Evolutionary conservation across 2,113 vertebrate species (phyloP).

Genomic region (Miniopterus natalensis): DNA sequence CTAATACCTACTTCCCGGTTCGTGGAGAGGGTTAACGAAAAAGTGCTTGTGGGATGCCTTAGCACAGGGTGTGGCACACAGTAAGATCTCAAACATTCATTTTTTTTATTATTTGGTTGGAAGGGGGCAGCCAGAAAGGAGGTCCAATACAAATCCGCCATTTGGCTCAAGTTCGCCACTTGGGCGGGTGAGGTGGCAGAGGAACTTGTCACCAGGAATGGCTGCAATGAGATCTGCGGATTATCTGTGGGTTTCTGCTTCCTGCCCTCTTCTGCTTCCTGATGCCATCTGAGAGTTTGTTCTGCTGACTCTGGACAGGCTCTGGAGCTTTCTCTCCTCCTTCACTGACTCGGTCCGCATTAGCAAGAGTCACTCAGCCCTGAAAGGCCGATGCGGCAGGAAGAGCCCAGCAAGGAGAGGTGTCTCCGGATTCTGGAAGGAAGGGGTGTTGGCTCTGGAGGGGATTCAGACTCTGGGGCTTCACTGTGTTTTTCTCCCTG

Average conservation of each 20-base stretch:
- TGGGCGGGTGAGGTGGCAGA: neutral
- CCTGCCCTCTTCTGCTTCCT: conserved; percentile 44
- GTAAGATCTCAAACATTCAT: neutral
- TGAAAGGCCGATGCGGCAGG: neutral
- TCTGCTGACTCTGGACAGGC: neutral
- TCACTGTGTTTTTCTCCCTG: neutral
- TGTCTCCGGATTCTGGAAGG: neutral
- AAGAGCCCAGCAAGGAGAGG: neutral
- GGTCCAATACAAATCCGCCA: neutral
- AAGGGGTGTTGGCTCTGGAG: neutral
- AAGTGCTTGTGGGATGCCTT: neutral
- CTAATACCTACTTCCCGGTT: neutral
- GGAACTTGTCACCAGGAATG: neutral
- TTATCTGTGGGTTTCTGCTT: conserved; percentile 47
- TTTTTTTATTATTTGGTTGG: neutral
- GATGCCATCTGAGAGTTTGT: neutral
- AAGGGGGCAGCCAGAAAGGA: neutral
- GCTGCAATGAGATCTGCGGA: neutral
- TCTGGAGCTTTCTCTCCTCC: neutral
- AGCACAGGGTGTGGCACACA: too few species aligned
- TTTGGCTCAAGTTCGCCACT: neutral
- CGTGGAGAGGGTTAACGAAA: neutral
- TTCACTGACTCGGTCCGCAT: neutral
- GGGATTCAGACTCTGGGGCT: neutral
- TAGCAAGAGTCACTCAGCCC: neutral